Conservation (phyloP, 2,113 vertebrate species). For the Takifugu bimaculatus region DNA sequence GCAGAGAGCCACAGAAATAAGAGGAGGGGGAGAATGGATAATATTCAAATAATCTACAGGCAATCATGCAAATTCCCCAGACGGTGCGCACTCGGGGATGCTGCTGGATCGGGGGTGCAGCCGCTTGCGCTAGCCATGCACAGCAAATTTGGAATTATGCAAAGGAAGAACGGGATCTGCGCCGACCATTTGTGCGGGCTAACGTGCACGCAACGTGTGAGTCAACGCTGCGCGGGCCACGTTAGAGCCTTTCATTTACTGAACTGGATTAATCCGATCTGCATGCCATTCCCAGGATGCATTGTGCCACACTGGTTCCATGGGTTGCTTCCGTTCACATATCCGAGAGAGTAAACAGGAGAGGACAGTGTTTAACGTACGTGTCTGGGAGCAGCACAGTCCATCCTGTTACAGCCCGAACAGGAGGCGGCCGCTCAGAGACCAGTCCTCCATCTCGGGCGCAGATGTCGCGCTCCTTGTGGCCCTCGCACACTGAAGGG, state of each 20-base stretch:
- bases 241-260: slow-evolving; percentile 34
- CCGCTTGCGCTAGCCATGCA: slow-evolving; percentile 42
- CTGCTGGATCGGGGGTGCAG: slow-evolving; percentile 37
- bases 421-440: slow-evolving; percentile 34
- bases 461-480: slow-evolving; percentile 61
- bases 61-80: slow-evolving; percentile 73
- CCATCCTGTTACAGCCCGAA: slow-evolving; percentile 37
- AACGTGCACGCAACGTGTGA: slow-evolving; percentile 15
- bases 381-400: slow-evolving; percentile 44
- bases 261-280: slow-evolving; percentile 37
- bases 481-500: slow-evolving; percentile 61
- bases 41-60: slow-evolving; percentile 75
- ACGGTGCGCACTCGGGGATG: slow-evolving; percentile 42
- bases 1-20: slow-evolving; percentile 58
- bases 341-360: slow-evolving; percentile 18
- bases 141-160: slow-evolving; percentile 64
- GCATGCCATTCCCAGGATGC: slow-evolving; percentile 12
- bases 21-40: slow-evolving; percentile 46
- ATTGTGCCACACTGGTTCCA: slow-evolving; percentile 14
- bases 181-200: slow-evolving; percentile 30
- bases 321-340: slow-evolving; percentile 27
- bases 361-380: slow-evolving; percentile 33
- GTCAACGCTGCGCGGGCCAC: slow-evolving; percentile 17
- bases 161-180: slow-evolving; percentile 52
- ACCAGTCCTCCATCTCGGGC: slow-evolving; percentile 40